Base-by-base conservation (phyloP, 2,113 vertebrate species). In the Egretta garzetta region DNA sequence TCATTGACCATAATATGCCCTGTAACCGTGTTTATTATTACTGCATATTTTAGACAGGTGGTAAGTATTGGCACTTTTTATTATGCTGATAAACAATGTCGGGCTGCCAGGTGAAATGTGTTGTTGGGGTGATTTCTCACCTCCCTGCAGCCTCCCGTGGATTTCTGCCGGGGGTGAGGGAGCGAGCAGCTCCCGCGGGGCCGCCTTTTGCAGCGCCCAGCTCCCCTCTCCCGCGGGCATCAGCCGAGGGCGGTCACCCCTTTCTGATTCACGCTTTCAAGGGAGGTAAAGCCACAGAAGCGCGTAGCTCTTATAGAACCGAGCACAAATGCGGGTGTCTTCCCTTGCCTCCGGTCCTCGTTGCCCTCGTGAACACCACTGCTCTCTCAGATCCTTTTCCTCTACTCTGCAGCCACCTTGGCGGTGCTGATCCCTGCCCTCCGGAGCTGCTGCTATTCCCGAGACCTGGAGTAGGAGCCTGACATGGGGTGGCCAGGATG, bases 31-130 rank as follows among this genome's bases (percentile, higher is more conserved):
- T 97, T 97, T 98, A 96, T 97, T 98, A 98, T 97, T 95, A 97
- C 96, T 96, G 96, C 95, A 79, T 98, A 96, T 97, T 98, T 98
- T 97, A 98, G 96, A 96, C 92, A 80, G 93, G 89, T 96, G 96
- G 83, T 93, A 85, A 95, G 93, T 98, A 98, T 97, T 96, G 98
- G 88, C 97, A 97, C 96, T 92, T 98, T 98, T 98, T 98, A 98
- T 98, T 96, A 97, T 86, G 82, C 96, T 97, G 98, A 98, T 98
- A 97, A 98, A 98, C 95, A 98, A 94, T 72, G 80, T 90, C 3
- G n/a, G 88, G 52, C 86, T 96, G 91, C 93, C 79, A 91, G 97
- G 97, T 97, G 96, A 97, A 97, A 98, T 97, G 96, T 94, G 92
- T 92, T 95, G 90, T 97, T 50, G 50, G 26, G 68, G 92, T 96